Conservation (phyloP, 1,140 invertebrate genomes). For the Apis florea region DNA sequence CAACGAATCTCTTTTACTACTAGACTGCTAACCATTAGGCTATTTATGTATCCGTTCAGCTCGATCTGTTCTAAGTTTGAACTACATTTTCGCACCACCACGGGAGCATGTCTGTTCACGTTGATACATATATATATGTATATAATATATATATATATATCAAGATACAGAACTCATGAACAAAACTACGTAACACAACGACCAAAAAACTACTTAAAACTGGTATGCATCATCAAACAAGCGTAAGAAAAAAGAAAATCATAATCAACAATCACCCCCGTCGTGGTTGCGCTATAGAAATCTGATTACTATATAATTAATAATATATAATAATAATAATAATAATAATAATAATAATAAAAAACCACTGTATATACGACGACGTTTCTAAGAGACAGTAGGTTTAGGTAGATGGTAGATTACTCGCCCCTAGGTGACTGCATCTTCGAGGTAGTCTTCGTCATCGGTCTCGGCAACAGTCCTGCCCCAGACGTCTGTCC, state of each 20-base stretch:
- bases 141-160: too few relatives aligned
- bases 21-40: slow-evolving; percentile 72
- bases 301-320: slow-evolving; percentile 62
- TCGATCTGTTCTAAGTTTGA: slow-evolving; percentile 71
- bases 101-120: slow-evolving; percentile 56
- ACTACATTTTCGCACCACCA: slow-evolving; percentile 70
- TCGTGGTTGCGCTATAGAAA: slow-evolving; percentile 48
- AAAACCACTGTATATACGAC: slow-evolving; percentile 75
- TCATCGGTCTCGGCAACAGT: slow-evolving; percentile 73
- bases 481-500: slow-evolving; percentile 69
- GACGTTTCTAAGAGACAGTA: slow-evolving; percentile 78
- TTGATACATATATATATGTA: too few relatives aligned
- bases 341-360: slow-evolving; percentile 56
- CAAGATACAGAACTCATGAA: too few relatives aligned
- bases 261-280: slow-evolving; percentile 47
- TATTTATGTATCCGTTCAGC: slow-evolving; percentile 68
- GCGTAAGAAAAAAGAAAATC: background rate
- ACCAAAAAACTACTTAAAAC: too few relatives aligned
- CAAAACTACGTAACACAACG: background rate
- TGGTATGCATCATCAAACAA: background rate
- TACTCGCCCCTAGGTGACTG: slow-evolving; percentile 80
- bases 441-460: slow-evolving; percentile 77
- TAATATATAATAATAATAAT: slow-evolving; percentile 66
- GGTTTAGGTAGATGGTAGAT: slow-evolving; percentile 79
- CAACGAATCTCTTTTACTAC: slow-evolving; percentile 72